Evolutionary conservation across 1,140 invertebrate species (phyloP), one percentile per base, ranked within the genome.

Genomic region (Megathymus violae): DNA sequence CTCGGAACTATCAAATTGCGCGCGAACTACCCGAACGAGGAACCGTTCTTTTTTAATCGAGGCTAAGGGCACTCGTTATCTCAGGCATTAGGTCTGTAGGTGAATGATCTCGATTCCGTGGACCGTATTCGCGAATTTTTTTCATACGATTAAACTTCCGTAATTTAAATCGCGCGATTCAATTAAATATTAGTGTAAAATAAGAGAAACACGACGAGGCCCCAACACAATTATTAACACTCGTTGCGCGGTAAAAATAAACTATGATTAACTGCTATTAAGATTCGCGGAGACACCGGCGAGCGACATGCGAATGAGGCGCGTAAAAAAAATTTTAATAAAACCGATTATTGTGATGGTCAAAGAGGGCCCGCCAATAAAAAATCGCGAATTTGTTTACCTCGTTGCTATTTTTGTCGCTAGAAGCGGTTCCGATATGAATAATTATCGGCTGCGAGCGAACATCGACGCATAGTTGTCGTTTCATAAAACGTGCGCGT

Each of bases 401-500:
- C 76, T 78, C 67, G 74, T 67, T 59, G 76, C 76, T 88, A 89
- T 87, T 89, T 87, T 78, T 64, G 82, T 80, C 72, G 80, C 71
- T 76, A 85, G 74, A 78, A 76, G 74, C 78, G 75, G 71, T 80
- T 76, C 74, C 79, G 79, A 88, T 89, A 85, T 85, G 82, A 89
- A 89, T 89, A 89, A 89, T 88, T 88, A 85, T 79, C 79, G 72
- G 65, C 77, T 61, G 76, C 76, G 83, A 82, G 71, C 87, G 88
- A 85, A 76, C 85, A 88, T 89, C 86, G 80, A 81, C 79, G 82
- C 85, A 89, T 88, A 91, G 85, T 88, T 91, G 88, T 91, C 84
- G 88, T 91, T 89, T 91, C 88, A 91, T 89, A 90, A 87, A 91
- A 87, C 86, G 88, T 83, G 76, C 88, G 84, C 85, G 88, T 89